Conservation (phyloP, 1,140 invertebrate genomes). For the Diprion similis region DNA sequence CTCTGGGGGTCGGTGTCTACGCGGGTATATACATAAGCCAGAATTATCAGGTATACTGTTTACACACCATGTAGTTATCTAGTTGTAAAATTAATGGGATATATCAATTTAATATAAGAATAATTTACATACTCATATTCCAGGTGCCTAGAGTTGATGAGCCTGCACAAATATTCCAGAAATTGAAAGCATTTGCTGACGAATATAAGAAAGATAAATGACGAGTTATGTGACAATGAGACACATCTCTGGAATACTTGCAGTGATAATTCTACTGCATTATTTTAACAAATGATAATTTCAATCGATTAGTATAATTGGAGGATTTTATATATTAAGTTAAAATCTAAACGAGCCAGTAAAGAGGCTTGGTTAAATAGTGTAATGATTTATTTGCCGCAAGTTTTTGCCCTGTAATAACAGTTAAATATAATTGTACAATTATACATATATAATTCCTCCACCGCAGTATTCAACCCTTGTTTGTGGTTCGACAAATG, state of each 20-base stretch:
- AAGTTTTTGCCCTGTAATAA: conserved; percentile 16
- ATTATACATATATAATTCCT: conserved; percentile 74
- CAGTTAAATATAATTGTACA: conserved; percentile 22
- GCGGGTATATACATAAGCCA: conserved; percentile 81
- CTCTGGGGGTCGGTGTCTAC: conserved; percentile 78
- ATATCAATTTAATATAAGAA: not conserved
- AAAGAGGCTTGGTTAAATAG: not conserved
- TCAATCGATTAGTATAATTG: conserved; percentile 25
- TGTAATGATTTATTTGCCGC: not conserved
- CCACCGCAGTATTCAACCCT: conserved; percentile 89
- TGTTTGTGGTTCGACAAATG: conserved; percentile 92
- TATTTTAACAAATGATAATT: conserved; percentile 22
- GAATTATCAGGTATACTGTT: conserved; percentile 77
- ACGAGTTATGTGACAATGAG: conserved; percentile 17
- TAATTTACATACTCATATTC: conserved; percentile 43
- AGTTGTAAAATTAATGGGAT: no score
- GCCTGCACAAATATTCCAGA: conserved; percentile 72
- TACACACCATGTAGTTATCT: no score
- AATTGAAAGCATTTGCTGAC: conserved; percentile 73
- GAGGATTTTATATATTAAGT: conserved; percentile 25
- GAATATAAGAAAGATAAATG: conserved; percentile 66
- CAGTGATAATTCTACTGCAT: conserved; percentile 26
- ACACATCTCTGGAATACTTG: conserved; percentile 22
- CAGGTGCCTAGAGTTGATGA: conserved; percentile 85
- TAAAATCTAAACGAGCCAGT: no score